Percentiles rank a stretch among this genome's conserved stretches.
phyloP scores from a whole-genome alignment of 2,113 vertebrate genomes.

The Redunca redunca region DNA sequence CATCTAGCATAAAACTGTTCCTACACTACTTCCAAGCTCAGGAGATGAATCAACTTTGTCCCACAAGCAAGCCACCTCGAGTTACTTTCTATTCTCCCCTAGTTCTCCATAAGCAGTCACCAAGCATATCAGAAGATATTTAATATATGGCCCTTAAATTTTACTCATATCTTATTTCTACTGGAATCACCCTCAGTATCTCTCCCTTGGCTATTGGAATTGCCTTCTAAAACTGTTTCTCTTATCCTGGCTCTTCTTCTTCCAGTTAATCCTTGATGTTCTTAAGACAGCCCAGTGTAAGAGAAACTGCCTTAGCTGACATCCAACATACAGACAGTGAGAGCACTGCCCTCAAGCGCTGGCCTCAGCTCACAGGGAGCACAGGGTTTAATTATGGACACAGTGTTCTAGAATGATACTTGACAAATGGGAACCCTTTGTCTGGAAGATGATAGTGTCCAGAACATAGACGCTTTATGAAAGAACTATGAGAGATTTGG shows the following conservation, averaged over 20 bases:
- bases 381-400: too few species aligned
- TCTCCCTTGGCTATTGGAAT: not conserved
- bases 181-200: not conserved
- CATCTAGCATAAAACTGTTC: not conserved
- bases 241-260: not conserved
- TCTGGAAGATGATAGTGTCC: too few species aligned
- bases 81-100: not conserved
- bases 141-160: not conserved
- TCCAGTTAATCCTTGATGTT: not conserved
- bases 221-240: not conserved
- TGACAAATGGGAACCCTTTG: not conserved
- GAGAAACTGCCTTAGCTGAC: not conserved
- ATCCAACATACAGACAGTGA: rapidly evolving
- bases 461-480: not conserved
- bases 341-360: too few species aligned
- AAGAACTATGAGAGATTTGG: not conserved
- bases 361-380: not conserved
- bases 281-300: not conserved
- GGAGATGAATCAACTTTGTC: not conserved
- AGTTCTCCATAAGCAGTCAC: not conserved
- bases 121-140: not conserved
- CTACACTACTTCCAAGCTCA: not conserved
- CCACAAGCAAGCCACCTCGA: not conserved
- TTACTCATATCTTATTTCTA: not conserved
- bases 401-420: not conserved